Conservation (phyloP, 2,888 invertebrate species). For the Heteropelma amictum region DNA sequence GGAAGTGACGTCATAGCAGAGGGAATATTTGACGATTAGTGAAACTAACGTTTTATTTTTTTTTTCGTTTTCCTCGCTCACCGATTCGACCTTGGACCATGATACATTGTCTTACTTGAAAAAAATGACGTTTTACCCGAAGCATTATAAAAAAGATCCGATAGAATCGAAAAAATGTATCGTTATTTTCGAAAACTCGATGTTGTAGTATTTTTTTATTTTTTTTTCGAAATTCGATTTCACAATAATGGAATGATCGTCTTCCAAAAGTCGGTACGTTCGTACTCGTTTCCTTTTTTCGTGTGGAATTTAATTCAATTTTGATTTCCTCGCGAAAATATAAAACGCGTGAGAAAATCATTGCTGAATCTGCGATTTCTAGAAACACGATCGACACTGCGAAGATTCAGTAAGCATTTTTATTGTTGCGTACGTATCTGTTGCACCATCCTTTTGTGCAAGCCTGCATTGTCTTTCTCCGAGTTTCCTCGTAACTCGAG, state of each 20-base stretch:
- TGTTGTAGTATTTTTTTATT: neutral
- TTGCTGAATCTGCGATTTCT: neutral
- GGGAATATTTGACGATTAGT: conserved; percentile 33
- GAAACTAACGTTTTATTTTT: conserved; percentile 12
- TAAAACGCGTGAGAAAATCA: conserved; percentile 23
- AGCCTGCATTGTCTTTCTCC: conserved; percentile 27
- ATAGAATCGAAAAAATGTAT: too few relatives aligned
- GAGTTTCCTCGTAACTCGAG: conserved; percentile 31
- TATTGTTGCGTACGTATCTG: conserved; percentile 1
- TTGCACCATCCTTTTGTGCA: conserved; percentile 13
- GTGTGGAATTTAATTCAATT: neutral
- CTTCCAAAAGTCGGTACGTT: too few relatives aligned
- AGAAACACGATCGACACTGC: conserved; percentile 14
- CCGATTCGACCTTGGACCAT: conserved; percentile 25
- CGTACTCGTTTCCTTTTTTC: too few relatives aligned
- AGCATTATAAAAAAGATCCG: too few relatives aligned
- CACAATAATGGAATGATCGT: too few relatives aligned
- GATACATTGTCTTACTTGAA: neutral
- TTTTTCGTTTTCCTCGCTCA: conserved; percentile 4
- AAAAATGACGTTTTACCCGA: neutral
- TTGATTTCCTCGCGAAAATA: neutral
- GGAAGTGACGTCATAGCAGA: conserved; percentile 71
- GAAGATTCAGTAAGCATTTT: neutral
- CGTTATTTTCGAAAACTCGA: too few relatives aligned
- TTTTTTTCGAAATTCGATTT: neutral